Evolutionary conservation across 1,140 invertebrate genomes (phyloP).

Genomic region (Eurosta solidaginis): DNA sequence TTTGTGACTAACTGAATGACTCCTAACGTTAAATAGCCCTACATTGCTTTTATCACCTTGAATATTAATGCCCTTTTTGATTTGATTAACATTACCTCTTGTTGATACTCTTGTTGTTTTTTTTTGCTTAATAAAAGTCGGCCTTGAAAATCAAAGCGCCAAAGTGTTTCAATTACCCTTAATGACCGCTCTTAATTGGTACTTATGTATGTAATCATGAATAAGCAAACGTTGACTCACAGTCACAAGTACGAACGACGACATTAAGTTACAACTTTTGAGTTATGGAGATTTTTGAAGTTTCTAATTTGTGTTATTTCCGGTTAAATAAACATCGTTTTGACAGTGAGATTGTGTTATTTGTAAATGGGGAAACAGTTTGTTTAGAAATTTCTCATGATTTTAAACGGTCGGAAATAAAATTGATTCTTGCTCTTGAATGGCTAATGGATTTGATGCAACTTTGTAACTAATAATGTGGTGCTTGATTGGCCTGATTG

Average conservation of each 20-base stretch:
- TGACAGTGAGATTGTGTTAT: not conserved
- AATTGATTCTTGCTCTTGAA: not conserved
- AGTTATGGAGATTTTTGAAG: not conserved
- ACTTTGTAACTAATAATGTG: no score
- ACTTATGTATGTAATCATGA: not conserved
- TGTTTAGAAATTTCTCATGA: no score
- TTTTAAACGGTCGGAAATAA: no score
- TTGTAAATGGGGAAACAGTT: not conserved
- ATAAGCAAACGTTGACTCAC: not conserved
- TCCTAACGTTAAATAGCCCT: no score
- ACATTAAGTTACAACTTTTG: constrained; percentile 7
- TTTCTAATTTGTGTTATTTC: constrained; percentile 21
- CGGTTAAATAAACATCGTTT: constrained; percentile 7
- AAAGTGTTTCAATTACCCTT: constrained; percentile 20
- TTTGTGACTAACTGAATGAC: no score
- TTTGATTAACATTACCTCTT: not conserved
- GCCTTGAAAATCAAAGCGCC: constrained; percentile 20
- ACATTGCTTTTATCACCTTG: not conserved
- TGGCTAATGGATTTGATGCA: not conserved
- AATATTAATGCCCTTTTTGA: constrained; percentile 13
- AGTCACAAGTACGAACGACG: no score
- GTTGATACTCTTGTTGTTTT: not conserved
- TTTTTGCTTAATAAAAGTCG: not conserved
- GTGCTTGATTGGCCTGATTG: no score
- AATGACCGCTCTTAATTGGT: constrained; percentile 19